phyloP scores from a whole-genome alignment of 1,140 invertebrate species.

The Odontomachus brunneus region DNA sequence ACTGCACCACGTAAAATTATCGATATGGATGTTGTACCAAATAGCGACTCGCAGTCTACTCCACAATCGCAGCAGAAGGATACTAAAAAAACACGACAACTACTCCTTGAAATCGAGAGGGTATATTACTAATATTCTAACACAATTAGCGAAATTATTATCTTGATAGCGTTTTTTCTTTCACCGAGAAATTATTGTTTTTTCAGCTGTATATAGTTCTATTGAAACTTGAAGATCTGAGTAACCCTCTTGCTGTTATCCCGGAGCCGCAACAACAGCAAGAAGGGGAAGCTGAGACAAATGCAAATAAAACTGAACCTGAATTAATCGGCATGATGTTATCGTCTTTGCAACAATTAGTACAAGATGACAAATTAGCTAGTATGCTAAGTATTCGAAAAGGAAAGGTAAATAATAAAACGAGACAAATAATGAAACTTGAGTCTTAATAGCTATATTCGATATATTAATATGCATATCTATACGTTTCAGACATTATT shows the following conservation, averaged over 20 bases:
- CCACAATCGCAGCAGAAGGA: conserved; percentile 84
- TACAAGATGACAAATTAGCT: conserved; percentile 88
- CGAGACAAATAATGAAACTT: neutral
- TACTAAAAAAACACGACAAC: conserved; percentile 90
- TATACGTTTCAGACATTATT: conserved; percentile 85
- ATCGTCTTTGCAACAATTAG: conserved; percentile 79
- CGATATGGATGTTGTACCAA: conserved; percentile 92
- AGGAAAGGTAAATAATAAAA: conserved; percentile 87
- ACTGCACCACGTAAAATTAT: conserved; percentile 97
- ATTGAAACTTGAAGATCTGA: conserved; percentile 90
- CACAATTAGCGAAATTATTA: conserved; percentile 9
- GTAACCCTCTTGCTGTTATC: conserved; percentile 89
- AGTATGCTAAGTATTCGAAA: conserved; percentile 90
- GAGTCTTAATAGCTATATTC: conserved; percentile 8
- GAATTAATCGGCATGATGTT: conserved; percentile 84
- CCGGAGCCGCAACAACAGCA: conserved; percentile 86
- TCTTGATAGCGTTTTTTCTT: neutral
- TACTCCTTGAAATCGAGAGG: conserved; percentile 93
- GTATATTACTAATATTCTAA: conserved; percentile 77
- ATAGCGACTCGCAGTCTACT: conserved; percentile 85
- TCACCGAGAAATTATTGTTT: conserved; percentile 28
- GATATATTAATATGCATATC: conserved; percentile 5
- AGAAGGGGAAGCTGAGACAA: conserved; percentile 81
- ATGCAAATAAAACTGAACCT: conserved; percentile 87
- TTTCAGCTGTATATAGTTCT: conserved; percentile 88